Percentiles rank a stretch among this genome's conserved stretches.
phyloP scores from a whole-genome alignment of 2,797 vertebrate genomes.

The Sorex maritimensis region DNA sequence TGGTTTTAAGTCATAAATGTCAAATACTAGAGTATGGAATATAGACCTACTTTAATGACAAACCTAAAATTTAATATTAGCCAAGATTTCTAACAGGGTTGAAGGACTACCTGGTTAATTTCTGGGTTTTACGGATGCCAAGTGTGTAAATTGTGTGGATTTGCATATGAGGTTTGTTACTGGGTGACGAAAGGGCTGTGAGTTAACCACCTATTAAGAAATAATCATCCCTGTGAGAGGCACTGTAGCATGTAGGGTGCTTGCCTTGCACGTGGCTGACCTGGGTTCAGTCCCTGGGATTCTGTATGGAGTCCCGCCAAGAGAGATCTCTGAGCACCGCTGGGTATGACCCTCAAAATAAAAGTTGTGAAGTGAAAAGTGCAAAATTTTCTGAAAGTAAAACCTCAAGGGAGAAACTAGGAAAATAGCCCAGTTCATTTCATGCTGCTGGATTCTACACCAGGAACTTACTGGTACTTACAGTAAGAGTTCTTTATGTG shows the following conservation, averaged over 20 bases:
- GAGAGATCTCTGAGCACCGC: not conserved
- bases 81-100: not conserved
- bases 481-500: not conserved
- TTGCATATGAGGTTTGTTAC: constrained; percentile 16
- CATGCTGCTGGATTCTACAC: not conserved
- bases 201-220: not conserved
- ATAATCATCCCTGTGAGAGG: not conserved
- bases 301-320: too few relatives aligned
- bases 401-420: not conserved
- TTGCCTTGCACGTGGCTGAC: too few relatives aligned
- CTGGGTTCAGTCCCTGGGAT: too few relatives aligned
- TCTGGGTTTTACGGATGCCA: not conserved
- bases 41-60: constrained; percentile 12
- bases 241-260: too few relatives aligned
- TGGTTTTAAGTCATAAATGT: constrained; percentile 16
- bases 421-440: not conserved
- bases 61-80: not conserved
- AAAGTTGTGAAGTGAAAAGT: not conserved
- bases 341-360: too few relatives aligned
- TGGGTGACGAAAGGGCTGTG: not conserved
- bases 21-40: constrained; percentile 29
- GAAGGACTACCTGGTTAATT: not conserved
- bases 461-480: constrained; percentile 4
- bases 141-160: constrained; percentile 18
- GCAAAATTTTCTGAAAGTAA: constrained; percentile 49